Evolutionary conservation across 2,113 vertebrate genomes (phyloP).

Genomic region (Sander vitreus): DNA sequence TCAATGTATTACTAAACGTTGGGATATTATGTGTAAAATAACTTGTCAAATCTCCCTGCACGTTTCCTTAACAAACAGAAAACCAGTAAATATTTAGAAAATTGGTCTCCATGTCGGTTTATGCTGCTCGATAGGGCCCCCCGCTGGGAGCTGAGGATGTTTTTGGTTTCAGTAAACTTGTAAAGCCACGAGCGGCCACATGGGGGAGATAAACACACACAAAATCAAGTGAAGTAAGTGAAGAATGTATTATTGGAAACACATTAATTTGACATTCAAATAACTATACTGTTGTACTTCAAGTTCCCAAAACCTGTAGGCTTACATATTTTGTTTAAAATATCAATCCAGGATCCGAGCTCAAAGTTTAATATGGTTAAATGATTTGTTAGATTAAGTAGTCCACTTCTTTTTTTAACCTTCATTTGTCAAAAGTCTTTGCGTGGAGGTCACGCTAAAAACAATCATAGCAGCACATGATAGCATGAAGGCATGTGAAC

Average conservation of each 20-base stretch:
- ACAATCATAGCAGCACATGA: conserved; percentile 25
- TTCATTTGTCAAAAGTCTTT: neutral
- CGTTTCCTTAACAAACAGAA: neutral
- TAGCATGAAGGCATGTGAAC: conserved; percentile 10
- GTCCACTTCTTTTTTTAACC: neutral
- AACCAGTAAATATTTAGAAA: neutral
- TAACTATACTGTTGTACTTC: neutral
- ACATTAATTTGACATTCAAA: conserved; percentile 16
- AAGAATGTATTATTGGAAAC: conserved; percentile 6
- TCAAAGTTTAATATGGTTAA: neutral
- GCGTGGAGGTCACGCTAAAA: conserved; percentile 45
- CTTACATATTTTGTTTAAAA: neutral
- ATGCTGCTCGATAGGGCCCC: neutral
- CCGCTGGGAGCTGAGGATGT: neutral
- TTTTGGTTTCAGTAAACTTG: conserved; percentile 6
- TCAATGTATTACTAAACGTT: neutral
- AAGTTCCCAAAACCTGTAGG: neutral
- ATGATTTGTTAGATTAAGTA: neutral
- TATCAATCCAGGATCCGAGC: no score
- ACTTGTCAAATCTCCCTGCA: neutral
- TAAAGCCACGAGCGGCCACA: conserved; percentile 23
- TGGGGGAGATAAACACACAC: conserved; percentile 42
- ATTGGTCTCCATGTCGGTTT: neutral
- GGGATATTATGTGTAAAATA: neutral
- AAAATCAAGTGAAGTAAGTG: neutral